Percentiles rank a stretch among this genome's conserved stretches.
Conservation (phyloP, 2,888 invertebrate genomes). For the Volucella inanis region DNA sequence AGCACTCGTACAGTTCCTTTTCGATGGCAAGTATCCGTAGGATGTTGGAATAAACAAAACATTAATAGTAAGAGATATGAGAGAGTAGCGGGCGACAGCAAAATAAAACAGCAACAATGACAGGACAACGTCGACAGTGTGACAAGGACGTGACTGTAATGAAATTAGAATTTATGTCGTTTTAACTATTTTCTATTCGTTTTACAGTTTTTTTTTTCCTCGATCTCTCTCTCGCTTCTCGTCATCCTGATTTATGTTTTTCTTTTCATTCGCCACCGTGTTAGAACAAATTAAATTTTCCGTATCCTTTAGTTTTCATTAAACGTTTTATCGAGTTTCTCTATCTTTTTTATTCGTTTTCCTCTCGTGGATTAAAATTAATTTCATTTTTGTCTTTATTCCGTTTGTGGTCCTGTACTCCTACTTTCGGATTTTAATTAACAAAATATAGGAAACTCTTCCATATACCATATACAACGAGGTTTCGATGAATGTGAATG, state of each 20-base stretch:
- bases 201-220: background rate
- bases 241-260: background rate
- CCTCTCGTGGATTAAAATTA: constrained; percentile 28
- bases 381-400: constrained; percentile 37
- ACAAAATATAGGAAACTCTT: constrained; percentile 13
- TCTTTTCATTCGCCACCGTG: too few species aligned
- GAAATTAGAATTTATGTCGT: constrained; percentile 70
- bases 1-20: constrained; percentile 5
- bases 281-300: constrained; percentile 36
- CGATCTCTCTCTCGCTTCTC: background rate
- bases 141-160: constrained; percentile 71
- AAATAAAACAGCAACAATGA: constrained; percentile 48
- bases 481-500: background rate
- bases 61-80: constrained; percentile 30
- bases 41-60: background rate
- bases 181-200: constrained; percentile 62
- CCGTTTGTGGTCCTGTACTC: background rate
- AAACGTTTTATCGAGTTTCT: constrained; percentile 13
- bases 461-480: background rate
- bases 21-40: background rate
- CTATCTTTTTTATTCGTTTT: background rate
- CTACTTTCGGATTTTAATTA: constrained; percentile 31
- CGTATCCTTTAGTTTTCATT: constrained; percentile 23
- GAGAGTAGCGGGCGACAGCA: background rate
- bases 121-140: constrained; percentile 61